Conservation (phyloP, 2,113 vertebrate genomes). For the Lamprotornis superbus region DNA sequence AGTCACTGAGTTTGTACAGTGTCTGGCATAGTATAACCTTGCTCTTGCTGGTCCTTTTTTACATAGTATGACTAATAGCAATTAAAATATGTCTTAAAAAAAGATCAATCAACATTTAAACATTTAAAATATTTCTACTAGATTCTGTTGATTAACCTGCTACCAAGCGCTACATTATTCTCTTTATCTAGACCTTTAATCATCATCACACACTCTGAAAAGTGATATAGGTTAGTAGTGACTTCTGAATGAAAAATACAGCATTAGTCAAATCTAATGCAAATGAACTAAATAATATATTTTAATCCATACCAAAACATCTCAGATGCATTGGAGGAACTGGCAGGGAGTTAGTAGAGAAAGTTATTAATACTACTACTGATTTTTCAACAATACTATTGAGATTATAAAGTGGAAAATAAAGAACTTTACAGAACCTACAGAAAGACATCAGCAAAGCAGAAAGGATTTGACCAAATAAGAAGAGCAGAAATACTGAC, state of each 20-base stretch:
- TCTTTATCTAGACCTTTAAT: neutral
- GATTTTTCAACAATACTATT: neutral
- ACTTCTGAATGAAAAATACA: neutral
- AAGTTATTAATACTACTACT: neutral
- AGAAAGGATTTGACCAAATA: neutral
- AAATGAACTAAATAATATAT: neutral
- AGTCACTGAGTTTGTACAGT: neutral
- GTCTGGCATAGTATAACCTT: neutral
- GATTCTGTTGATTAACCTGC: neutral
- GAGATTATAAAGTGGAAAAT: neutral
- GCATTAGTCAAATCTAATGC: neutral
- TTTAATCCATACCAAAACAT: neutral
- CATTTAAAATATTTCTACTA: neutral
- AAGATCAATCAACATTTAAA: accelerated
- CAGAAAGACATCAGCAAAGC: neutral
- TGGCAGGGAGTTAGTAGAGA: neutral
- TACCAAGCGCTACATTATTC: neutral
- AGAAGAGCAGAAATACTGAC: neutral
- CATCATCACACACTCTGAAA: neutral
- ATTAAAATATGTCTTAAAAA: neutral
- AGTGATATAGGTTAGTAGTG: neutral
- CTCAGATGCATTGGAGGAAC: neutral
- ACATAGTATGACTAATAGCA: accelerated
- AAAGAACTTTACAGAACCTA: neutral
- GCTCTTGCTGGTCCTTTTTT: neutral